A percentile compares a stretch with the other conserved stretches of the same genome.
phyloP scores from a whole-genome alignment of 2,113 vertebrate genomes.

The Marcusenius ussheri region DNA sequence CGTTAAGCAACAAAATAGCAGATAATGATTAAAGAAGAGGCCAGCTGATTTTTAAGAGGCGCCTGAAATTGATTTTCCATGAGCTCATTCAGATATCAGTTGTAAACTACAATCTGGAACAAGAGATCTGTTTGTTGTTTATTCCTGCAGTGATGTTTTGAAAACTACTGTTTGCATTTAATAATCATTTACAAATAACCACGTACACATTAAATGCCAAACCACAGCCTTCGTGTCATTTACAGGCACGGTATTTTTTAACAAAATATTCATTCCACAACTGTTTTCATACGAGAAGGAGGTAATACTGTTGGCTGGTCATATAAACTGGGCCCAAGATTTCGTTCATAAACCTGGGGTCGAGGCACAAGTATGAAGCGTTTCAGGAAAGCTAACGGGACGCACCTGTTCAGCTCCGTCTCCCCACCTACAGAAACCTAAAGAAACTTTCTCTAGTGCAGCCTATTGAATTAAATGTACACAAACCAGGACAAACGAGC shows the following conservation, averaged over 20 bases:
- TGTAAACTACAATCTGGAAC: slow-evolving; percentile 8
- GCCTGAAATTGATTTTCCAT: neutral
- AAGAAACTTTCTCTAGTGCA: neutral
- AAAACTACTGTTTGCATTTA: neutral
- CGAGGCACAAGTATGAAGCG: neutral
- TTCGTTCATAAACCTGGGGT: neutral
- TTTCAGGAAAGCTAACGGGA: neutral
- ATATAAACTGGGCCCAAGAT: neutral
- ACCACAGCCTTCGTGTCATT: neutral
- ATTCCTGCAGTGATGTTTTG: neutral
- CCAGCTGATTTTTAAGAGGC: neutral
- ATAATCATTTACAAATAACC: neutral
- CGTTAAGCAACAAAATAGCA: slow-evolving; percentile 32
- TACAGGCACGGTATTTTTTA: neutral
- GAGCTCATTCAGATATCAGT: neutral
- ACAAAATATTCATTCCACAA: neutral
- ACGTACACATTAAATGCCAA: neutral
- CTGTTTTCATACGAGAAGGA: neutral
- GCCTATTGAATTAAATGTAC: neutral
- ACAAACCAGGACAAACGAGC: neutral
- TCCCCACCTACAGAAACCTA: neutral
- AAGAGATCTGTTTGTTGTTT: neutral
- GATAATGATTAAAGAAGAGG: slow-evolving; percentile 49
- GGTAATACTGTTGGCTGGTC: neutral
- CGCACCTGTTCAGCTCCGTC: neutral